phyloP scores from a whole-genome alignment of 2,888 invertebrate genomes.

The Xestoiulus laeticollis region DNA sequence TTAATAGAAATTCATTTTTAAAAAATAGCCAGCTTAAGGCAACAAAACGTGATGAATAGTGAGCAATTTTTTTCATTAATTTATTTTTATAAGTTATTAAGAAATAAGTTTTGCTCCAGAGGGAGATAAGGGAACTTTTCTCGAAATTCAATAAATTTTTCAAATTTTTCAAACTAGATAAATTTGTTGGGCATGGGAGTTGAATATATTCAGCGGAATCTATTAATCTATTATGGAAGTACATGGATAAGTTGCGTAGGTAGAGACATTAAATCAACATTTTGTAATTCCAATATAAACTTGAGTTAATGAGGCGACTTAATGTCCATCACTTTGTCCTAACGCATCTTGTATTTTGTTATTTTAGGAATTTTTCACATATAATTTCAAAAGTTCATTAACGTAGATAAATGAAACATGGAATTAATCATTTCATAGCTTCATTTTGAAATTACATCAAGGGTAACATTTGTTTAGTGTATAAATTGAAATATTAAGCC shows the following conservation, averaged over 20 bases:
- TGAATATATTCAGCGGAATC: background rate
- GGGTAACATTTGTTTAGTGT: background rate
- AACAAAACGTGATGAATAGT: too few species aligned
- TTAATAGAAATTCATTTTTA: too few species aligned
- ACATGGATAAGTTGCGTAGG: background rate
- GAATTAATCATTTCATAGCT: background rate
- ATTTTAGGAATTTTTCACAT: background rate
- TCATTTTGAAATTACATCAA: background rate
- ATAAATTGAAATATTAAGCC: constrained; percentile 1
- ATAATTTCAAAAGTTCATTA: background rate
- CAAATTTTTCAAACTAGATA: too few species aligned
- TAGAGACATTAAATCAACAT: background rate
- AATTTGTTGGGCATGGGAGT: background rate
- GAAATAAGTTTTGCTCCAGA: too few species aligned
- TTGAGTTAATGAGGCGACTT: too few species aligned
- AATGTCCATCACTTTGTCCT: background rate
- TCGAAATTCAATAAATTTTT: background rate
- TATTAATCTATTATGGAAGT: constrained; percentile 1
- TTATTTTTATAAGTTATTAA: too few species aligned
- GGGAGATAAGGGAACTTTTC: background rate
- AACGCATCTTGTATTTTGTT: background rate
- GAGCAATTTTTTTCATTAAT: too few species aligned
- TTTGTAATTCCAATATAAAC: background rate
- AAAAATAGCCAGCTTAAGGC: too few species aligned
- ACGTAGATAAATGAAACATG: background rate